Base-by-base conservation (phyloP, 2,797 vertebrate species). In the Helarctos malayanus region DNA sequence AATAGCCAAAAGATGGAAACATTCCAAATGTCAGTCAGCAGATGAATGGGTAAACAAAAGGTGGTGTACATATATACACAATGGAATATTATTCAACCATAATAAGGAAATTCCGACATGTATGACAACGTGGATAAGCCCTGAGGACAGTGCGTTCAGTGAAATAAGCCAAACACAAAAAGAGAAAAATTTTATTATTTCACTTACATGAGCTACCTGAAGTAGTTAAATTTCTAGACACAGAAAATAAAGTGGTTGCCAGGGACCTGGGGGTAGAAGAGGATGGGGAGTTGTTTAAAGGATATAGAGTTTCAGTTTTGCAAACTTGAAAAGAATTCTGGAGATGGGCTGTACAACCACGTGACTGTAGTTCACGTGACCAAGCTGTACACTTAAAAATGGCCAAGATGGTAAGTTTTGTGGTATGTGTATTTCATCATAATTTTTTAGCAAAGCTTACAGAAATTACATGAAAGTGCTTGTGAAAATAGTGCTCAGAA, bases 401-500 rank as follows among this genome's bases (percentile, higher is more conserved):
- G n/a, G 15, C 47, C 63, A 87, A 54, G 19, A 45, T 41, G 71
- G 21, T 32, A 82, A 68, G 49, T 86, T 71, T 85, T 65, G 63
- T 61, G 35, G 75, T 57, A 16, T 10, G 6, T 35, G 59, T 73
- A 61, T 89, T 91, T 93, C 52, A 79, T 38, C 35, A 68, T 35
- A 54, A 2, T 7, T 82, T 49, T 61, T 65, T 38, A 71, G 32
- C 75, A 49, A 90, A 25, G 2, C 12, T 56, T 69, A 19, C 0
- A 35, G 45, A 76, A 82, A 75, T 19, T 82, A 7, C 54, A 1
- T 54, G 56, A 80, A 89, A 25, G 52, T 35, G 45, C 27, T 29
- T 41, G 9, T 95, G 87, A 93, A 96, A 94, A 79, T 45, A 45
- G 35, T 83, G 3, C 32, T 69, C 56, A 59, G 15, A 27, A 94